Base-by-base conservation (phyloP, 2,888 invertebrate species). In the Eilema griseolum region DNA sequence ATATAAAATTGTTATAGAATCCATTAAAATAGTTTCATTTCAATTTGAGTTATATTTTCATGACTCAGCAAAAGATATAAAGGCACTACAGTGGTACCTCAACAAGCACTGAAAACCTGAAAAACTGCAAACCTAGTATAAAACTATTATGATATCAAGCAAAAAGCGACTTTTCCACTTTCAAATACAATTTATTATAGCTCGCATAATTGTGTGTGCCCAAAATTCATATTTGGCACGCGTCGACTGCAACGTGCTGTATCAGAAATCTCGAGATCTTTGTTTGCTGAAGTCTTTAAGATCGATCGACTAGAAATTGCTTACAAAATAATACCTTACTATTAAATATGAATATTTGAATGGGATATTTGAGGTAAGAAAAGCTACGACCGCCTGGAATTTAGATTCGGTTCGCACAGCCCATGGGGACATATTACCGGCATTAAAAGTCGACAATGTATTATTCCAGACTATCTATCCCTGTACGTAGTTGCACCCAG, bases 191-290 rank as follows among this genome's bases (percentile, higher is more conserved):
- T 10, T n/a, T 20, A 52, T 52, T 10, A 2, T 52, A n/a, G 52
- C 52, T 52, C n/a, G n/a, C 46, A 20, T 7, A 7, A 7, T n/a
- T 8, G 10, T n/a, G 52, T 52, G 8, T 52, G n/a, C n/a, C 52
- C n/a, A n/a, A 52, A 52, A 52, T 52, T 52, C n/a, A n/a, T 52
- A 52, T 52, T 52, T 52, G 52, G 52, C 52, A 52, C 52, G n/a
- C 2, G 0, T n/a, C 4, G 10, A 52, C 52, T 52, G n/a, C 10
- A 52, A 52, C 52, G 52, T 52, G 52, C 52, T 20, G n/a, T 52
- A 52, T 52, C 52, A 20, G 8, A 10, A 52, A 20, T 52, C 52
- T 52, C 10, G n/a, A 46, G n/a, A 52, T n/a, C 52, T 52, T 52
- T 52, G 52, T 52, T 52, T 52, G n/a, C n/a, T 52, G 52, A 52